phyloP scores from a whole-genome alignment of 2,888 invertebrate genomes.

The Congeria kusceri region DNA sequence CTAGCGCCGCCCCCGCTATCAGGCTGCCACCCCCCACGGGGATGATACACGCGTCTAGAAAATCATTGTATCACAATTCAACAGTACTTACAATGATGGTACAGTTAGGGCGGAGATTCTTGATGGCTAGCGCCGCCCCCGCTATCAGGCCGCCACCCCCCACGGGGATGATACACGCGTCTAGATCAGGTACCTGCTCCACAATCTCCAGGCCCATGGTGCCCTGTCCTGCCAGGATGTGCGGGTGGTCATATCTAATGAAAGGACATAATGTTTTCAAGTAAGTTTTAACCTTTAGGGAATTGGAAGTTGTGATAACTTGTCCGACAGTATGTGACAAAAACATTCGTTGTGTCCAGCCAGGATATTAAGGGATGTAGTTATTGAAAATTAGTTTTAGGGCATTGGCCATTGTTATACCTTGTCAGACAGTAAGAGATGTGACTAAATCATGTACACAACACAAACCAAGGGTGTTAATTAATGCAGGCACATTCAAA shows the following conservation, averaged over 20 bases:
- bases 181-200: constrained; percentile 94
- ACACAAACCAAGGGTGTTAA: too few species aligned
- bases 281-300: too few species aligned
- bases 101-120: constrained; percentile 92
- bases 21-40: constrained; percentile 98
- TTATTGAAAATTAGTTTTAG: too few species aligned
- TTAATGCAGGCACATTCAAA: too few species aligned
- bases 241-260: constrained; percentile 95
- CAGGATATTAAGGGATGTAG: too few species aligned
- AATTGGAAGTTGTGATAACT: too few species aligned
- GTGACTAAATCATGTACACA: too few species aligned
- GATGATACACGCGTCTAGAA: constrained; percentile 95
- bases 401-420: too few species aligned
- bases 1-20: constrained; percentile 95
- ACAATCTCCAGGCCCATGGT: constrained; percentile 96
- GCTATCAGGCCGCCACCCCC: constrained; percentile 98
- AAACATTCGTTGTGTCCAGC: too few species aligned
- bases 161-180: constrained; percentile 96
- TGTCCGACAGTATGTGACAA: too few species aligned
- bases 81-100: constrained; percentile 94
- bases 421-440: too few species aligned
- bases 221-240: constrained; percentile 97
- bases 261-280: background rate
- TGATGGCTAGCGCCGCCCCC: constrained; percentile 95
- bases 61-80: too few species aligned